These are phyloP conservation scores for Scolanthus callimorphus DNA, from an alignment of 92 coral and sea anemone species.

Conservation along the genomic window DNA sequence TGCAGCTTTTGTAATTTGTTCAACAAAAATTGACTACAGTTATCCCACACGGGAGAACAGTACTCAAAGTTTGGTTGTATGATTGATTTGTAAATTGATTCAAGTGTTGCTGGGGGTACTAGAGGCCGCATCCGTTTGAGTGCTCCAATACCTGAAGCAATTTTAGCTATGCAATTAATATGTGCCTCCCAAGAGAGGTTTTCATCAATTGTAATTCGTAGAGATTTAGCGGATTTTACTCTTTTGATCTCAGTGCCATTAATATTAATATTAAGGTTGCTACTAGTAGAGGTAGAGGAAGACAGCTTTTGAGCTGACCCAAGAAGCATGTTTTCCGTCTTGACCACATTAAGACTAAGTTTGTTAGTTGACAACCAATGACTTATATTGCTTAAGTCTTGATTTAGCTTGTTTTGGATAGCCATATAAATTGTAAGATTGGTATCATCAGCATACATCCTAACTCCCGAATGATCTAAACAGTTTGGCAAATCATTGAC, in stretches of 20 bases:
- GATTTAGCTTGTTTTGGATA: constrained; percentile 15
- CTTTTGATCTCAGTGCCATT: background rate
- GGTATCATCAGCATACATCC: constrained; percentile 16
- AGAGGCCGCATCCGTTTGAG: constrained; percentile 4
- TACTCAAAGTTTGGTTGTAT: constrained; percentile 15
- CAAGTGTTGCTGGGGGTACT: no score
- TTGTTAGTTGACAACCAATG: constrained; percentile 10
- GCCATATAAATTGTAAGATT: constrained; percentile 5
- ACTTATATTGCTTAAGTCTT: constrained; percentile 11
- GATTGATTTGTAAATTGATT: constrained; percentile 1
- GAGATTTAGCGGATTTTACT: background rate
- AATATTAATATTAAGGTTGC: constrained; percentile 1
- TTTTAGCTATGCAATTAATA: constrained; percentile 2
- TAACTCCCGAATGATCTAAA: background rate
- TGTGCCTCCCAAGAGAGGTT: constrained; percentile 13
- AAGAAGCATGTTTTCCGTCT: constrained; percentile 9
- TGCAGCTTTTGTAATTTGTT: constrained; percentile 4
- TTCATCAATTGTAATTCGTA: constrained; percentile 15
- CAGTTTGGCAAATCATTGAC: constrained; percentile 16
- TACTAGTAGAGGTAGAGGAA: no score
- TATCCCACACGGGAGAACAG: constrained; percentile 7
- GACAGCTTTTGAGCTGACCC: constrained; percentile 2
- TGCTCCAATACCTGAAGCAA: constrained; percentile 10
- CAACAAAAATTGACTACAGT: background rate
- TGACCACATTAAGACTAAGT: constrained; percentile 5